Evolutionary conservation across 2,888 invertebrate genomes (phyloP), one percentile per base, ranked within the genome.

Genomic region (Allolobophora icterica): DNA sequence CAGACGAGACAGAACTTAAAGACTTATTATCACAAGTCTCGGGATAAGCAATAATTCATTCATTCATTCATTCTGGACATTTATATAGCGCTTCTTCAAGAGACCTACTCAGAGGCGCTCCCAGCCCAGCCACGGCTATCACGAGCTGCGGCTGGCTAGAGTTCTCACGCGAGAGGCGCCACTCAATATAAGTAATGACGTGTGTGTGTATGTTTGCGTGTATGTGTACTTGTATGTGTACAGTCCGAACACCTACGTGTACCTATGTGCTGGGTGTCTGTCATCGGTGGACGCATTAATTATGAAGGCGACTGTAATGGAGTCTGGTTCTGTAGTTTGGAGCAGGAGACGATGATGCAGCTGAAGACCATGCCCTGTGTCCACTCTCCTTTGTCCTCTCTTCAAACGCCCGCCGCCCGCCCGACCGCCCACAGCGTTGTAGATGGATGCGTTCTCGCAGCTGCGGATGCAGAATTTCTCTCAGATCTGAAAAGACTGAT

Each of bases 381-480:
- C n/a, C 91, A 40, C 34, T 84, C 45, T 89, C 58, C 38, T 89
- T 89, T 91, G 30, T 52, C 84, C 40, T n/a, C 45, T 45, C 89
- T 91, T 52, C 71, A 38, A 89, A 40, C 58, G 45, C 34, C 35
- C 89, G 35, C 91, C 45, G 17, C 35, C 45, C 58, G 6, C 84
- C 89, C 89, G 6, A 21, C 45, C 35, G 24, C 84, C 84, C 35
- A 45, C 58, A 11, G 5, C 30, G 71, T 71, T 71, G 71, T n/a
- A 71, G 71, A 71, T 30, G 71, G n/a, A n/a, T 71, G 71, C 30
- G n/a, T 71, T 30, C n/a, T n/a, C 71, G 30, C 71, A 71, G 71
- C 71, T 30, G 71, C 71, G 0, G 71, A 71, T 3, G 35, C 87
- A 87, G 35, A 38, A 6, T 33, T 21, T 35, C 87, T 35, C 87